Evolutionary conservation across 2,888 invertebrate species (phyloP).

Genomic region (Lasioglossum lativentre): DNA sequence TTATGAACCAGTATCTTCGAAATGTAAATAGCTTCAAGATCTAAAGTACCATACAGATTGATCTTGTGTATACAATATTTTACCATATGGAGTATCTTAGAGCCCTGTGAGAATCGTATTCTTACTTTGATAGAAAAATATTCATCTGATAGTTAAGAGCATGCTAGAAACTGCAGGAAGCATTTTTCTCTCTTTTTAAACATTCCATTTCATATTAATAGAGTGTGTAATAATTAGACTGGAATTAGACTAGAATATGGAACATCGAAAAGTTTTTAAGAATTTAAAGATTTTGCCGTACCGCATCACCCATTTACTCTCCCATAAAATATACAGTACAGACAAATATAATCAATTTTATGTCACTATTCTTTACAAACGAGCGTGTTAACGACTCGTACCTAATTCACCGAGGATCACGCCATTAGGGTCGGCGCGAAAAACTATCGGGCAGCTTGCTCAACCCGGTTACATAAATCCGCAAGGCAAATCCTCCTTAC

Average conservation of each 20-base stretch:
- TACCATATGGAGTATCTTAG: background rate
- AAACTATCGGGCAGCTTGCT: conserved; percentile 7
- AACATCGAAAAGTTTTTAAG: background rate
- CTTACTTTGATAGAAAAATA: background rate
- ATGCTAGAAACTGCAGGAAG: no score
- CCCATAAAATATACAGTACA: no score
- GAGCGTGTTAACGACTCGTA: background rate
- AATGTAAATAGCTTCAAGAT: background rate
- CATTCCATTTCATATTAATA: background rate
- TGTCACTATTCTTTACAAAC: background rate
- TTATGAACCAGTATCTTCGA: background rate
- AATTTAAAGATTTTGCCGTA: background rate
- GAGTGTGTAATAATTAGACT: no score
- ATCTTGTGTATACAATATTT: background rate
- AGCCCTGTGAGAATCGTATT: background rate
- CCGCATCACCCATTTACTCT: background rate
- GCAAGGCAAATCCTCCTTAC: conserved; percentile 20
- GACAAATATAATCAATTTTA: background rate
- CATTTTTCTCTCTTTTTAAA: no score
- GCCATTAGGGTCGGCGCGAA: background rate
- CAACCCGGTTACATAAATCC: conserved; percentile 23
- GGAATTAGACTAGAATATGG: background rate
- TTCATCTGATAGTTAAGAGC: no score
- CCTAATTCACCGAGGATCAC: background rate
- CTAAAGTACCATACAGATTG: background rate